Evolutionary conservation across 2,888 invertebrate species (phyloP).

Genomic region (Pegoplata infirma): DNA sequence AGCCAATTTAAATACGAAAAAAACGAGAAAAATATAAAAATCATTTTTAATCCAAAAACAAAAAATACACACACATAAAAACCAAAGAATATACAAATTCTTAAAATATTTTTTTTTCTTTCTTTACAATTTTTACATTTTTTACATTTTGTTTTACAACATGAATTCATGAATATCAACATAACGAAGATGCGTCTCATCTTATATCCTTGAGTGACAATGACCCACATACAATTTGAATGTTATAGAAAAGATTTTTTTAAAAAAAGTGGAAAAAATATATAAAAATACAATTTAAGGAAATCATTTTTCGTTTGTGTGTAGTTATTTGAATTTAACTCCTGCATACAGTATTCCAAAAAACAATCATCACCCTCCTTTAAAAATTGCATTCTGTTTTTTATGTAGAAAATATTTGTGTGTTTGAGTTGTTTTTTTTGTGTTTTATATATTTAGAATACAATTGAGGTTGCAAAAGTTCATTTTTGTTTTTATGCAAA

Average conservation of each 20-base stretch:
- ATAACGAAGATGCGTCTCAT: background rate
- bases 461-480: background rate
- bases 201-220: conserved; percentile 27
- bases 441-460: background rate
- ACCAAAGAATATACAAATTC: conserved; percentile 12
- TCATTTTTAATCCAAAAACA: conserved; percentile 30
- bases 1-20: conserved; percentile 48
- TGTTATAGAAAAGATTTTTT: conserved; percentile 12
- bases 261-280: background rate
- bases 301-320: conserved; percentile 12
- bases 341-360: background rate
- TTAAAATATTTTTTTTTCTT: conserved; percentile 3
- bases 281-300: conserved; percentile 22
- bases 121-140: no score
- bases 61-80: background rate
- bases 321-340: background rate
- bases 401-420: background rate
- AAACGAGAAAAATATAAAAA: conserved; percentile 22
- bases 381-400: conserved; percentile 5
- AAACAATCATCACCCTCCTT: conserved; percentile 14
- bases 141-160: background rate
- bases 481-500: conserved; percentile 10
- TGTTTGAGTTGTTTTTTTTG: background rate
- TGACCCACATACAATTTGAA: conserved; percentile 41
- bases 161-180: background rate